A percentile compares a stretch with the other conserved stretches of the same genome.
These are phyloP conservation scores for Ormyrus pomaceus DNA, from an alignment of 2,888 invertebrate genomes.

Conservation along the genomic window DNA sequence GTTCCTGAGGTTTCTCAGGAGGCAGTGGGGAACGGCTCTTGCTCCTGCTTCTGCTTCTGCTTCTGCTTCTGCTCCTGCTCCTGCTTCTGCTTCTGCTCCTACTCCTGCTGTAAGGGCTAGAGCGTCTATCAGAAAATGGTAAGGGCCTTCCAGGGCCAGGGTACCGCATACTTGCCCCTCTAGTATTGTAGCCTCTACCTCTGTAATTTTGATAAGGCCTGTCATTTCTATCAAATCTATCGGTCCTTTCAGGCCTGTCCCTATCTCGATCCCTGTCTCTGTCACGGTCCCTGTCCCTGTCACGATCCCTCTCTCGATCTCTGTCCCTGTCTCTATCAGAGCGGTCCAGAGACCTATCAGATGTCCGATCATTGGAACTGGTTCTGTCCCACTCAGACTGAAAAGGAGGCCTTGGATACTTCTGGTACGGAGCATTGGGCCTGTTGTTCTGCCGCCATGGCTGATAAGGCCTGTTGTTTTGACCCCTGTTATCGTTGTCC, in stretches of 20 bases:
- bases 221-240: slow-evolving; percentile 37
- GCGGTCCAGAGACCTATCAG: slow-evolving; percentile 9
- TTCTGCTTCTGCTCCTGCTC: no score
- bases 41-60: not conserved
- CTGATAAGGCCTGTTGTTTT: slow-evolving; percentile 27
- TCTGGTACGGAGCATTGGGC: slow-evolving; percentile 29
- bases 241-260: slow-evolving; percentile 21
- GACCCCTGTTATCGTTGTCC: slow-evolving; percentile 21
- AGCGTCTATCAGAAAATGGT: slow-evolving; percentile 28
- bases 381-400: slow-evolving; percentile 55
- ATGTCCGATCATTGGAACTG: slow-evolving; percentile 29
- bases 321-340: slow-evolving; percentile 47
- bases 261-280: slow-evolving; percentile 42
- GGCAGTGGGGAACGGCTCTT: slow-evolving; percentile 31
- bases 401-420: slow-evolving; percentile 25
- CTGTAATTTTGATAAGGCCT: slow-evolving; percentile 52
- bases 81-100: no score
- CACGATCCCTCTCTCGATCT: slow-evolving; percentile 46
- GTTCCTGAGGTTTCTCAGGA: slow-evolving; percentile 55
- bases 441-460: slow-evolving; percentile 41
- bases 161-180: slow-evolving; percentile 54
- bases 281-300: slow-evolving; percentile 41
- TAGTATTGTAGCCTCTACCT: slow-evolving; percentile 50
- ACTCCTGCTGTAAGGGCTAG: slow-evolving; percentile 22
- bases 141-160: slow-evolving; percentile 60